Conservation (phyloP, 2,888 invertebrate species). For the Drosophila meridionalis region DNA sequence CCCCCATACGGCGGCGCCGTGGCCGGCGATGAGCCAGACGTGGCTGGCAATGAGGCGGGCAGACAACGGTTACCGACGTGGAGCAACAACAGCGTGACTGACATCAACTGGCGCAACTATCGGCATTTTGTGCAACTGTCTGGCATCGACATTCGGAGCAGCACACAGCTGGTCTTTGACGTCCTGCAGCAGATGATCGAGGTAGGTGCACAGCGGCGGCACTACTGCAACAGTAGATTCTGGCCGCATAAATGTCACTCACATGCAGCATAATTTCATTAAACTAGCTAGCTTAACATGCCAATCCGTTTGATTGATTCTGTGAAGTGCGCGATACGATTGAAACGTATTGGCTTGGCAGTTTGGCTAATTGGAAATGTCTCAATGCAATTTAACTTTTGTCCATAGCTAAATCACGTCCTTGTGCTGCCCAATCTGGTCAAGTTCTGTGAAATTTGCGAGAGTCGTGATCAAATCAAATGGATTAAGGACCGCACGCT, state of each 20-base stretch:
- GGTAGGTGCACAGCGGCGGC: constrained; percentile 66
- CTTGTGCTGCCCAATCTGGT: constrained; percentile 89
- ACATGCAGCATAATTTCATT: constrained; percentile 55
- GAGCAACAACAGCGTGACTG: constrained; percentile 43
- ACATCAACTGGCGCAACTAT: constrained; percentile 82
- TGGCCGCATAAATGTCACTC: constrained; percentile 20
- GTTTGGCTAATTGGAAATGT: constrained; percentile 48
- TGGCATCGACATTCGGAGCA: constrained; percentile 95
- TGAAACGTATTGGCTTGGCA: constrained; percentile 41
- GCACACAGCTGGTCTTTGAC: constrained; percentile 95
- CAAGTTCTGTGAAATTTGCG: constrained; percentile 91
- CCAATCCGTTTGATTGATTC: constrained; percentile 44
- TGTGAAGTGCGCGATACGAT: constrained; percentile 22
- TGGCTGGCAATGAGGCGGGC: constrained; percentile 10
- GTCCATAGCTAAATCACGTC: constrained; percentile 84
- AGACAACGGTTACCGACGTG: constrained; percentile 12
- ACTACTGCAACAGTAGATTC: not conserved
- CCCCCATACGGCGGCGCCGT: constrained; percentile 11
- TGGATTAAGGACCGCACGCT: constrained; percentile 91
- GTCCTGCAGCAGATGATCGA: constrained; percentile 91
- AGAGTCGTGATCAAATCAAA: constrained; percentile 90
- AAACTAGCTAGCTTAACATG: constrained; percentile 34
- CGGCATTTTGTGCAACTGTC: constrained; percentile 85
- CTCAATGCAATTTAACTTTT: constrained; percentile 23
- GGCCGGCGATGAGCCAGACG: constrained; percentile 12